Conservation (phyloP, 2,113 vertebrate species). For the Crotalus tigris region DNA sequence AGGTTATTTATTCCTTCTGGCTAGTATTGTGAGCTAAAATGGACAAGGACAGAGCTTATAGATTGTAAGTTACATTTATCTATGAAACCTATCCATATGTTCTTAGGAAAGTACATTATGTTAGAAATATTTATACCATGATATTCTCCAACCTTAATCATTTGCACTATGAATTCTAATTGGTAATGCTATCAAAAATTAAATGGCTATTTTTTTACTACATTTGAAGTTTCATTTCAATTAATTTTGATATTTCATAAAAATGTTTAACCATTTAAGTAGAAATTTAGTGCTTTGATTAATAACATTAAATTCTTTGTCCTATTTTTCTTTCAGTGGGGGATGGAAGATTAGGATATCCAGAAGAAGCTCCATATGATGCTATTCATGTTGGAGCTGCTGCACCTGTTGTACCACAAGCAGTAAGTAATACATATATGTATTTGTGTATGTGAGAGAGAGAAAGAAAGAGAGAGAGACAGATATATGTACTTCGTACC, state of each 20-base stretch:
- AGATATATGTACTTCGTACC: background rate
- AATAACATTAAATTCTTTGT: background rate
- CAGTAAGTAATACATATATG: slow-evolving; percentile 75
- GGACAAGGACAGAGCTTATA: background rate
- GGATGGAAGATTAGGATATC: slow-evolving; percentile 86
- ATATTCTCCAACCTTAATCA: background rate
- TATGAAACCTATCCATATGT: background rate
- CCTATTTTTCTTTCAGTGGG: slow-evolving; percentile 83
- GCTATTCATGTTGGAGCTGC: slow-evolving; percentile 97
- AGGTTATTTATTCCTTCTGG: background rate
- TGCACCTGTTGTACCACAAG: slow-evolving; percentile 90
- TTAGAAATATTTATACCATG: background rate
- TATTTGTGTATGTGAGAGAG: slow-evolving; percentile 9
- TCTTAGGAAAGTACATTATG: background rate
- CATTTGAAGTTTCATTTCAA: background rate
- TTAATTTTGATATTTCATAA: background rate
- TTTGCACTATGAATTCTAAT: background rate
- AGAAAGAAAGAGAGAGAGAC: background rate
- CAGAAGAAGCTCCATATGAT: slow-evolving; percentile 92
- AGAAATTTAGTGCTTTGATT: background rate
- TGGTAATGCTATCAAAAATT: background rate
- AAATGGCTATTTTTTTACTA: background rate
- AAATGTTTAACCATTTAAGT: background rate
- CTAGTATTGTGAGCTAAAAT: background rate
- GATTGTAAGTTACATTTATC: background rate